Evolutionary conservation across 2,797 vertebrate genomes (phyloP).

Genomic region (Hybognathus amarus): DNA sequence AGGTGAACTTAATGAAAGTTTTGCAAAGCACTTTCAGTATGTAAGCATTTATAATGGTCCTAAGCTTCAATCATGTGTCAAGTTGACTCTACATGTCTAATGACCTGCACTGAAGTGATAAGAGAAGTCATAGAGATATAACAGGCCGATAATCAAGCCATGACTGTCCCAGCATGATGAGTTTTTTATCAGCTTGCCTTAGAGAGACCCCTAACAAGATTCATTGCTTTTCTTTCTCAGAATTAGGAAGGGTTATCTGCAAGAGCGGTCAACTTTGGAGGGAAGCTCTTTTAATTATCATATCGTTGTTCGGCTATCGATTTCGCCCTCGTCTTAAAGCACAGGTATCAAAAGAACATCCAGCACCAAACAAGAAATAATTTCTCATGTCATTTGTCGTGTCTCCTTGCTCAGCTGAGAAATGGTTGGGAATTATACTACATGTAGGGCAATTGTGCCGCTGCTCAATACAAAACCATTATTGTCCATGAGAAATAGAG

Average conservation of each 20-base stretch:
- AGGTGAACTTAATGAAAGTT: slow-evolving; percentile 19
- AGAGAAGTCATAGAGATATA: slow-evolving; percentile 26
- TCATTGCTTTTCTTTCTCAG: slow-evolving; percentile 22
- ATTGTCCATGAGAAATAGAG: slow-evolving; percentile 49
- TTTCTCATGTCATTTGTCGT: slow-evolving; percentile 3
- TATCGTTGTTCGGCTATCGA: slow-evolving; percentile 40
- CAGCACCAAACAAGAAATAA: slow-evolving; percentile 46
- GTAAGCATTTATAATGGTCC: background rate
- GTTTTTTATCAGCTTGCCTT: slow-evolving; percentile 38
- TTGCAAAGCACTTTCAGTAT: background rate
- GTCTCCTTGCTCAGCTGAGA: slow-evolving; percentile 37
- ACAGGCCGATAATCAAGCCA: slow-evolving; percentile 5
- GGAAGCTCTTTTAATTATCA: slow-evolving; percentile 46
- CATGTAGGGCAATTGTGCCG: slow-evolving; percentile 52
- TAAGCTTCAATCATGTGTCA: slow-evolving; percentile 8
- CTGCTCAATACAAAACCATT: slow-evolving; percentile 55
- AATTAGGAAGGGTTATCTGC: slow-evolving; percentile 46
- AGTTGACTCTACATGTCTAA: slow-evolving; percentile 20
- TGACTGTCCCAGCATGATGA: slow-evolving; percentile 7
- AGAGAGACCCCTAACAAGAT: slow-evolving; percentile 48
- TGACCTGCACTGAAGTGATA: slow-evolving; percentile 24
- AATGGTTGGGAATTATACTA: slow-evolving; percentile 49
- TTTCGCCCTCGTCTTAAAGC: slow-evolving; percentile 28
- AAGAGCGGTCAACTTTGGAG: slow-evolving; percentile 15
- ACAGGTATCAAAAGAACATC: slow-evolving; percentile 36